Conservation (phyloP, 1,140 invertebrate species). For the Lasioglossum albipes region DNA sequence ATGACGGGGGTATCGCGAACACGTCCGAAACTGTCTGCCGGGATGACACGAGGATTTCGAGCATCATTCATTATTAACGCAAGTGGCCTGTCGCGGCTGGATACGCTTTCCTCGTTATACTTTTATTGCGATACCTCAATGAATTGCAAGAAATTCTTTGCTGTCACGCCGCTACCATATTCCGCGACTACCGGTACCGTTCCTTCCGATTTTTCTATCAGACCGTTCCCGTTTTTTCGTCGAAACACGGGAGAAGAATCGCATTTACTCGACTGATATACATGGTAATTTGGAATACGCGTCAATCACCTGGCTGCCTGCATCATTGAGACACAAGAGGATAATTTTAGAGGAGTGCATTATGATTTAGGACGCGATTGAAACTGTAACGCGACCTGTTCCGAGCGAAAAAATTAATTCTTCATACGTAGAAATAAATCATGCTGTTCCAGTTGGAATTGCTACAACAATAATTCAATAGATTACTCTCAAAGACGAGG, state of each 20-base stretch:
- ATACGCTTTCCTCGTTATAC: background rate
- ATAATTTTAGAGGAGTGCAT: no score
- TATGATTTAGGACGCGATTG: no score
- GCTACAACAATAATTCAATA: no score
- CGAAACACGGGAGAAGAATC: background rate
- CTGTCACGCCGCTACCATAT: constrained; percentile 22
- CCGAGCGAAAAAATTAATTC: no score
- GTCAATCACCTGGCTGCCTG: background rate
- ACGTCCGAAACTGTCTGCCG: constrained; percentile 6
- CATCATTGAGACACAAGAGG: background rate
- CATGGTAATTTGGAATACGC: background rate
- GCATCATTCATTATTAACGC: constrained; percentile 33
- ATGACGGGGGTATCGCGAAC: constrained; percentile 11
- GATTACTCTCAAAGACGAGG: no score
- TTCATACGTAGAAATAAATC: no score
- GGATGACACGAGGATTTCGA: constrained; percentile 34
- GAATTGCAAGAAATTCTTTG: constrained; percentile 31
- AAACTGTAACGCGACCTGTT: no score
- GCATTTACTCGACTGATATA: background rate
- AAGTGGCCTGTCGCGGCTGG: constrained; percentile 12
- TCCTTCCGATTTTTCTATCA: background rate
- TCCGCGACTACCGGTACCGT: background rate
- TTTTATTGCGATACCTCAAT: background rate
- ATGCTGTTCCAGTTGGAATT: no score
- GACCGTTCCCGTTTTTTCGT: background rate